phyloP scores from a whole-genome alignment of 2,888 invertebrate species.

The Ecdyonurus torrentis region DNA sequence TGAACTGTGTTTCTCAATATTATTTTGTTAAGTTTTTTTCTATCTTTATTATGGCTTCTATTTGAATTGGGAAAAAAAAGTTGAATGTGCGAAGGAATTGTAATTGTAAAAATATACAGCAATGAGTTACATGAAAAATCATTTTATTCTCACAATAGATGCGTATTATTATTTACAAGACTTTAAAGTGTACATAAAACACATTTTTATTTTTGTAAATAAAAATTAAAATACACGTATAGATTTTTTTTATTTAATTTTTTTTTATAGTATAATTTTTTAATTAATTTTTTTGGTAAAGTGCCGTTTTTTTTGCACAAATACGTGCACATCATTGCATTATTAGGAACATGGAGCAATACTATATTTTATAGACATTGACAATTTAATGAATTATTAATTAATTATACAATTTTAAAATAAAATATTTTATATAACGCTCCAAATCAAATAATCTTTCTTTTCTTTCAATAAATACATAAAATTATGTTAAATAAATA shows the following conservation, averaged over 20 bases:
- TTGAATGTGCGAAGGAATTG: too few relatives aligned
- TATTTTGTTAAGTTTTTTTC: too few relatives aligned
- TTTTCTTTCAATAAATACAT: too few relatives aligned
- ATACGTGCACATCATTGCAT: background rate
- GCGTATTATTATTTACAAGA: background rate
- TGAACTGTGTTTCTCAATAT: too few relatives aligned
- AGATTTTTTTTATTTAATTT: too few relatives aligned
- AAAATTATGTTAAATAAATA: too few relatives aligned
- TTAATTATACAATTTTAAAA: too few relatives aligned
- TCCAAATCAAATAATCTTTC: background rate
- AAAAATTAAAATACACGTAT: background rate
- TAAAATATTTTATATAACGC: too few relatives aligned
- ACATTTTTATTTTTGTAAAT: background rate
- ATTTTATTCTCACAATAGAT: background rate
- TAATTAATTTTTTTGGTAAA: background rate
- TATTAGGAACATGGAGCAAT: background rate
- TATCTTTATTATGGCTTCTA: too few relatives aligned
- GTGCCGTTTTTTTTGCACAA: background rate
- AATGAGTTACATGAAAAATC: background rate
- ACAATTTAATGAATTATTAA: background rate
- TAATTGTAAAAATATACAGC: too few relatives aligned
- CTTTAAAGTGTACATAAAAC: background rate
- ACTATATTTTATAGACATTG: background rate
- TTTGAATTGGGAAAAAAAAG: too few relatives aligned
- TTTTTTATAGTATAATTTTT: background rate